Percentiles rank a stretch among this genome's conserved stretches.
These are phyloP conservation scores for Gobius niger DNA, from an alignment of 2,113 vertebrate species.

Conservation along the genomic window DNA sequence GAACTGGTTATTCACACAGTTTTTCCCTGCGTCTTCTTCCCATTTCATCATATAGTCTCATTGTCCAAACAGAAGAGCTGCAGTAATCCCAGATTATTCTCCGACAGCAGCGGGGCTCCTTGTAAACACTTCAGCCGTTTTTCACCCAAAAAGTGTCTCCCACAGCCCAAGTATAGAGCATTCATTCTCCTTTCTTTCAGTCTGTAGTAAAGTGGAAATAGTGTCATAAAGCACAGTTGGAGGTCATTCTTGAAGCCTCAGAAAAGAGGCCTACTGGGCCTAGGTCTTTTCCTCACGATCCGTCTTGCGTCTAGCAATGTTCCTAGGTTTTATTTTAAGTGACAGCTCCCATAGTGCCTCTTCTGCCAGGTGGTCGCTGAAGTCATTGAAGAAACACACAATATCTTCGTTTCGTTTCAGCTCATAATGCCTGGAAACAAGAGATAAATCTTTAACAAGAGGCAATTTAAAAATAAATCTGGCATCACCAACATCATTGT, in stretches of 20 bases:
- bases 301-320: slow-evolving; percentile 89
- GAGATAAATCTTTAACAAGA: background rate
- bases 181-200: slow-evolving; percentile 49
- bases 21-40: slow-evolving; percentile 46
- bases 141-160: slow-evolving; percentile 43
- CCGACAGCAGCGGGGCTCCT: slow-evolving; percentile 49
- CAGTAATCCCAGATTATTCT: slow-evolving; percentile 59
- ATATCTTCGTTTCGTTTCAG: slow-evolving; percentile 95
- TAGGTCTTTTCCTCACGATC: slow-evolving; percentile 97
- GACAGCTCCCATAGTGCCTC: slow-evolving; percentile 98
- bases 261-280: slow-evolving; percentile 22
- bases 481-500: background rate
- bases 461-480: background rate
- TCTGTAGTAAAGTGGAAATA: slow-evolving; percentile 75
- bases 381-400: slow-evolving; percentile 96
- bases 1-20: slow-evolving; percentile 49
- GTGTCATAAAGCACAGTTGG: slow-evolving; percentile 71
- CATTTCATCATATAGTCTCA: slow-evolving; percentile 30
- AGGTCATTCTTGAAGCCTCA: slow-evolving; percentile 50
- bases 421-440: slow-evolving; percentile 89
- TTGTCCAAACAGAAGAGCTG: slow-evolving; percentile 20
- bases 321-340: slow-evolving; percentile 95
- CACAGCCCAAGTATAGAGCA: slow-evolving; percentile 50
- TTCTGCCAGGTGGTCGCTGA: slow-evolving; percentile 97
- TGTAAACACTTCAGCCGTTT: slow-evolving; percentile 56